A percentile compares a stretch with the other conserved stretches of the same genome.
These are phyloP conservation scores for Reinhardtius hippoglossoides DNA, from an alignment of 2,113 vertebrate genomes.

Conservation along the genomic window DNA sequence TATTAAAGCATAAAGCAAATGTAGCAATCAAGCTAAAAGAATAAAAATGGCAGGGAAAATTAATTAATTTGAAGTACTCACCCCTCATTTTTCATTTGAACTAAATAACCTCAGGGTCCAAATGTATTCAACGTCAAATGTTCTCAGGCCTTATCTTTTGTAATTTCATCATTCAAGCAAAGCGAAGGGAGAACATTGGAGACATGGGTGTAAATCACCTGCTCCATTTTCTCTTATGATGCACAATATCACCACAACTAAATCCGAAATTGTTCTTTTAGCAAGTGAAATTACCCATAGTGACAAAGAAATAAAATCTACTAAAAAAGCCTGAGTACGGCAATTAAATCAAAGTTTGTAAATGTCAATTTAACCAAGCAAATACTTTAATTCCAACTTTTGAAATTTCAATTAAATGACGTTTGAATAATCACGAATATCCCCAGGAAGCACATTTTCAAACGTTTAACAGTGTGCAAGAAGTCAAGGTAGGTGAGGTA, in stretches of 20 bases:
- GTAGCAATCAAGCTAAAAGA: conserved; percentile 47
- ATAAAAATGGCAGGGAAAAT: conserved; percentile 54
- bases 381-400: conserved; percentile 7
- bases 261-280: neutral
- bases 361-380: neutral
- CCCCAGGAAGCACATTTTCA: conserved; percentile 26
- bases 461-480: conserved; percentile 41
- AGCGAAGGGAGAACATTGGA: conserved; percentile 7
- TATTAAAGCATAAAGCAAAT: conserved; percentile 54
- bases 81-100: conserved; percentile 50
- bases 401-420: neutral
- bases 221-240: neutral
- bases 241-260: neutral
- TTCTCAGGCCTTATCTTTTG: conserved; percentile 42
- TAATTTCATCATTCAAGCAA: conserved; percentile 27
- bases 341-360: neutral
- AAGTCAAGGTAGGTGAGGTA: conserved; percentile 16
- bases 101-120: conserved; percentile 56
- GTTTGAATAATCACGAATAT: conserved; percentile 10
- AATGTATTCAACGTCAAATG: conserved; percentile 34
- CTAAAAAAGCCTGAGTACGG: neutral
- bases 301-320: neutral
- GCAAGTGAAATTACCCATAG: neutral
- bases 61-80: conserved; percentile 43
- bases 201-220: conserved; percentile 28